Evolutionary conservation across 2,113 vertebrate species (phyloP).

Genomic region (Rhombomys opimus): DNA sequence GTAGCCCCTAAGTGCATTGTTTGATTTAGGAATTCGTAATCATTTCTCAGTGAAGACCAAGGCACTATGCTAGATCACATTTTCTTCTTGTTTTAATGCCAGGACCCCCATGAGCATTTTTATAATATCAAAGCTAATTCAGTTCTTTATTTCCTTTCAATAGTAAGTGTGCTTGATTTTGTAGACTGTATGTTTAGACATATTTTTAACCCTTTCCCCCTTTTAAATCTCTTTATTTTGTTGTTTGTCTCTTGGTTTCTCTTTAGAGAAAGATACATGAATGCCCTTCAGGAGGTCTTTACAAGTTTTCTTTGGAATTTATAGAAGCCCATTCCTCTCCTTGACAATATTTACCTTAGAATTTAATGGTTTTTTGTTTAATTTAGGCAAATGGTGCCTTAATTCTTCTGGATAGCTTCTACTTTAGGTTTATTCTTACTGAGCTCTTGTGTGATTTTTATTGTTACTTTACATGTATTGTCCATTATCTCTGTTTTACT

Average conservation of each 20-base stretch:
- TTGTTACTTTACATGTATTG: constrained; percentile 13
- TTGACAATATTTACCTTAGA: neutral
- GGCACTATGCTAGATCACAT: neutral
- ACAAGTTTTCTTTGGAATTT: neutral
- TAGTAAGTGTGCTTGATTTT: neutral
- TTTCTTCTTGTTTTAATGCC: neutral
- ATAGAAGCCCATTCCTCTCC: neutral
- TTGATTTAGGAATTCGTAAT: neutral
- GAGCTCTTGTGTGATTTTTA: neutral
- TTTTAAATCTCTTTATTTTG: neutral
- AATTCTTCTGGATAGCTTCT: neutral
- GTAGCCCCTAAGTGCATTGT: neutral
- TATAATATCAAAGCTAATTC: neutral
- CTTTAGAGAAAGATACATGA: neutral
- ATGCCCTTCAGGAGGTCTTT: neutral
- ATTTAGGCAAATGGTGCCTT: neutral
- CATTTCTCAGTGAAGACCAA: neutral
- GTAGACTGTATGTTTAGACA: neutral
- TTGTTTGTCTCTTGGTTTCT: neutral
- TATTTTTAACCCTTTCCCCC: neutral
- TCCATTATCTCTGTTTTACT: neutral
- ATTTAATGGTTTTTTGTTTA: neutral
- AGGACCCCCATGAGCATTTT: neutral
- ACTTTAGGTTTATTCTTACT: neutral
- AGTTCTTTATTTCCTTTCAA: neutral